A percentile compares a stretch with the other conserved stretches of the same genome.
These are phyloP conservation scores for Psix sp. DNA, from an alignment of 1,140 invertebrate genomes.

Conservation along the genomic window DNA sequence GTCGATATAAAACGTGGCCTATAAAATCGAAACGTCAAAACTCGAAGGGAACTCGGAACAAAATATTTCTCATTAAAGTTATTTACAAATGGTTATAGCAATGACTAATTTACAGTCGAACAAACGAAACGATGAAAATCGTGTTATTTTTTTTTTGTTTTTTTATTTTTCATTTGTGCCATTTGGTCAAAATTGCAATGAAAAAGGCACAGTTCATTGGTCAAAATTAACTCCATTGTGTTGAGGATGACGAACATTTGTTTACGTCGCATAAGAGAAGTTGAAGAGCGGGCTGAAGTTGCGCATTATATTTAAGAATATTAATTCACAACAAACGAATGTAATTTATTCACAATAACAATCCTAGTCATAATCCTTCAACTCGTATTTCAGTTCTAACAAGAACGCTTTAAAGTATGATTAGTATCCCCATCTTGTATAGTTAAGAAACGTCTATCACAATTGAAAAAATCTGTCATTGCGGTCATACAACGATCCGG, in stretches of 20 bases:
- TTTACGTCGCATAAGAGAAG: constrained; percentile 22
- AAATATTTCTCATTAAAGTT: constrained; percentile 33
- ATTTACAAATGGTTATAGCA: constrained; percentile 49
- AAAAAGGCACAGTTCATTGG: constrained; percentile 58
- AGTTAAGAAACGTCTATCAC: constrained; percentile 27
- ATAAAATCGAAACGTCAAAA: constrained; percentile 6
- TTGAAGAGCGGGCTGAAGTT: constrained; percentile 23
- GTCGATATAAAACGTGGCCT: constrained; percentile 43
- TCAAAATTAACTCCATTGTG: constrained; percentile 35
- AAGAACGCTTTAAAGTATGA: constrained; percentile 37
- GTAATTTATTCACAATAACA: constrained; percentile 44
- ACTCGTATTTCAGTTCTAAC: constrained; percentile 42
- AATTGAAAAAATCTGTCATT: constrained; percentile 23
- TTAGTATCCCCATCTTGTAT: constrained; percentile 42
- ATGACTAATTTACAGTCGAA: constrained; percentile 56
- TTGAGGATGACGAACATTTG: constrained; percentile 17
- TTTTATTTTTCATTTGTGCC: constrained; percentile 25
- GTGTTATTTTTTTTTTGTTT: constrained; percentile 5
- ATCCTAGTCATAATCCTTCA: constrained; percentile 26
- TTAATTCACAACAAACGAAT: constrained; percentile 41
- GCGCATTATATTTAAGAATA: constrained; percentile 28
- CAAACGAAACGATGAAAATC: constrained; percentile 34
- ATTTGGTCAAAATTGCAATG: constrained; percentile 44
- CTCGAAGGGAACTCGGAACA: constrained; percentile 24
- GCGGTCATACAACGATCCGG: constrained; percentile 15